These are phyloP conservation scores for Megaceryle alcyon DNA, from an alignment of 2,797 vertebrate genomes.

Conservation along the genomic window DNA sequence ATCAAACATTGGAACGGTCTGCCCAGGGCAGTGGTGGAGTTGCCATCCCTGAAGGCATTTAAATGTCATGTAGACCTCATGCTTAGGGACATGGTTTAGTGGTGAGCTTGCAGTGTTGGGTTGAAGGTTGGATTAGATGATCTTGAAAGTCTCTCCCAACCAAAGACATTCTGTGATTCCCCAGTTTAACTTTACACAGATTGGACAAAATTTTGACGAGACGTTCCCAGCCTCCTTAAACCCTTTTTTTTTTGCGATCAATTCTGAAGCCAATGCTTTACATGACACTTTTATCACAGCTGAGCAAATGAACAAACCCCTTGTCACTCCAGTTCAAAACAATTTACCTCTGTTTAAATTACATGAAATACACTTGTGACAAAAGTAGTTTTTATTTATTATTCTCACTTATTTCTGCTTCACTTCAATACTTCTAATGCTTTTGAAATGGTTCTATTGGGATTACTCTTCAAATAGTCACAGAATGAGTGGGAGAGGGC, in stretches of 20 bases:
- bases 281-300: not conserved
- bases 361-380: no score
- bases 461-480: not conserved
- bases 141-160: no score
- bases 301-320: not conserved
- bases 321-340: not conserved
- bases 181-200: not conserved
- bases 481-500: not conserved
- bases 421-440: not conserved
- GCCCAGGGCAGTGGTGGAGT: no score
- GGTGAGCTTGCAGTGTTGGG: no score
- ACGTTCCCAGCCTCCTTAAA: not conserved
- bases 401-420: not conserved
- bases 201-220: not conserved
- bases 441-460: not conserved
- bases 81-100: no score
- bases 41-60: no score
- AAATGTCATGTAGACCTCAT: no score
- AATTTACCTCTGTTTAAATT: not conserved
- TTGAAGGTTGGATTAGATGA: no score
- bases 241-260: not conserved
- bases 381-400: not conserved
- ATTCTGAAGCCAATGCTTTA: not conserved
- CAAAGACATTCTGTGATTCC: not conserved
- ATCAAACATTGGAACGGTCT: no score